phyloP scores from a whole-genome alignment of 2,113 vertebrate species.

The Proteles cristata region DNA sequence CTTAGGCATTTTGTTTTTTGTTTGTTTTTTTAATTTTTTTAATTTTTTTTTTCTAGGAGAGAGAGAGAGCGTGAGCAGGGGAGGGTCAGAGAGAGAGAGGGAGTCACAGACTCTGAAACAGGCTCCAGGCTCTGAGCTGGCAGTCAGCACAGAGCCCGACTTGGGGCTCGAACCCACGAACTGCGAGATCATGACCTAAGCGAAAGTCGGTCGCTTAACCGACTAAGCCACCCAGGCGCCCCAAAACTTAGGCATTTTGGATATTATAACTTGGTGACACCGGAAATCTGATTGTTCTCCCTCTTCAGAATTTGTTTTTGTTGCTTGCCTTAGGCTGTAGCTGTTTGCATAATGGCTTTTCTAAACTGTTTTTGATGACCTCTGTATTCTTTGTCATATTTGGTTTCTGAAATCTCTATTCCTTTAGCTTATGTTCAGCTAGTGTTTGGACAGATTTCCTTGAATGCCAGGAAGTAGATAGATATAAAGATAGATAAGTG shows the following conservation, averaged over 20 bases:
- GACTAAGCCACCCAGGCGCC: no score
- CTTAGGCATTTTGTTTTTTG: not conserved
- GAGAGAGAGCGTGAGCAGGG: no score
- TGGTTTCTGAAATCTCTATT: not conserved
- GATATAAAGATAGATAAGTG: not conserved
- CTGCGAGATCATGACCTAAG: no score
- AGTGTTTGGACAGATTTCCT: not conserved
- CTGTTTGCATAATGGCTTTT: not conserved
- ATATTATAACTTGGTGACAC: not conserved
- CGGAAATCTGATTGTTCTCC: not conserved
- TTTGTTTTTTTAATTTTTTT: no score
- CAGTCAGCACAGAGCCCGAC: no score
- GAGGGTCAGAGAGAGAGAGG: no score
- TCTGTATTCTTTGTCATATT: not conserved
- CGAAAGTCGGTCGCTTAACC: no score
- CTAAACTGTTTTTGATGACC: not conserved
- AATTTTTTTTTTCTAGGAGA: no score
- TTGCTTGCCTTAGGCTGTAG: not conserved
- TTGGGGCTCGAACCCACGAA: no score
- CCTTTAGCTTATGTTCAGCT: not conserved
- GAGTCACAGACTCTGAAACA: no score
- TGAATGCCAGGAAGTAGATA: not conserved
- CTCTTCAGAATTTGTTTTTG: not conserved
- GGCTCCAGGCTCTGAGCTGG: no score
- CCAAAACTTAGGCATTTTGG: not conserved